Evolutionary conservation across 2,888 invertebrate genomes (phyloP).

Genomic region (Phengaris alcon): DNA sequence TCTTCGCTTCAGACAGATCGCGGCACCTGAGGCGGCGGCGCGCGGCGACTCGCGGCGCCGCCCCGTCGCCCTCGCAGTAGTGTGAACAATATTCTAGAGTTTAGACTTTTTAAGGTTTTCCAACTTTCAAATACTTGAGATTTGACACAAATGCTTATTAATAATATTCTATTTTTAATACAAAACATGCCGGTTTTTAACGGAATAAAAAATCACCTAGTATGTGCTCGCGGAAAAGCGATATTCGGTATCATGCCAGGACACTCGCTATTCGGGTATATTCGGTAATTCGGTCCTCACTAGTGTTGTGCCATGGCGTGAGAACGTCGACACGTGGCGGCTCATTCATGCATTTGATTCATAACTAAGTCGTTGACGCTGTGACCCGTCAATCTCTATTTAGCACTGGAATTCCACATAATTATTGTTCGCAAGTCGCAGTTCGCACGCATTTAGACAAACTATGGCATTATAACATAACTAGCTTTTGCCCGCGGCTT

Average conservation of each 20-base stretch:
- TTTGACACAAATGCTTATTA: no score
- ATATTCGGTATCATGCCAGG: not conserved
- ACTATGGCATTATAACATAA: not conserved
- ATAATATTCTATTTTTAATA: no score
- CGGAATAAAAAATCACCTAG: conserved; percentile 23
- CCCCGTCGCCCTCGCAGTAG: no score
- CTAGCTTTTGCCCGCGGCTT: no score
- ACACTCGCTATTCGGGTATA: not conserved
- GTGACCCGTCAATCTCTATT: conserved; percentile 16
- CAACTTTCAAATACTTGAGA: no score
- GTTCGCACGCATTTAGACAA: not conserved
- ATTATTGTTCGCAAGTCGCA: conserved; percentile 4
- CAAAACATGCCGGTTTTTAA: no score
- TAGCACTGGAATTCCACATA: conserved; percentile 6
- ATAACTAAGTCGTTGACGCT: conserved; percentile 52
- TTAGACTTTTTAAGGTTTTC: no score
- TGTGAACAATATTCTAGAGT: no score
- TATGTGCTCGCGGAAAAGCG: conserved; percentile 41
- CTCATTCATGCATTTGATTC: conserved; percentile 78
- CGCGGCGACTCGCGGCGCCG: no score
- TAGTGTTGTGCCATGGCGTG: conserved; percentile 50
- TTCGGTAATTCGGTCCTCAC: conserved; percentile 11
- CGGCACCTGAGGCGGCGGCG: no score
- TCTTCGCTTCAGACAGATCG: no score
- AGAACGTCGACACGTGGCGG: conserved; percentile 75